Conservation (phyloP, 64 coral and sea anemone species). For the Montipora capricornis region DNA sequence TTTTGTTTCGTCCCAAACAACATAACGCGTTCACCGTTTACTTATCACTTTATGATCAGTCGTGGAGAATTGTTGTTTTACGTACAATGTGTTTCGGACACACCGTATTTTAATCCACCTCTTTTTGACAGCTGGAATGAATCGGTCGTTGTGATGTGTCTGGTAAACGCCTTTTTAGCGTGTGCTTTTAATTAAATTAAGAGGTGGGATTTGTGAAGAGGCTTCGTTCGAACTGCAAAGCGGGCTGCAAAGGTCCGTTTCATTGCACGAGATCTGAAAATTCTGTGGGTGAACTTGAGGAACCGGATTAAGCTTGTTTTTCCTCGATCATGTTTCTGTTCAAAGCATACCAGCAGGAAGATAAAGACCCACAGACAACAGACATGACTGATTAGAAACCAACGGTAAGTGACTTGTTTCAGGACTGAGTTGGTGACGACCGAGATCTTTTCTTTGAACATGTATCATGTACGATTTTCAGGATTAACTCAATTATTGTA, state of each 20-base stretch:
- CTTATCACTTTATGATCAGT: neutral
- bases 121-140: slow-evolving; percentile 44
- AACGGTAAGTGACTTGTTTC: neutral
- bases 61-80: slow-evolving; percentile 21
- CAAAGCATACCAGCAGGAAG: neutral
- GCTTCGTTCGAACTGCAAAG: no score
- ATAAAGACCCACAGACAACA: neutral
- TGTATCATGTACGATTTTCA: no score
- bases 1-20: slow-evolving; percentile 9
- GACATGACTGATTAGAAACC: neutral
- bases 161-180: neutral
- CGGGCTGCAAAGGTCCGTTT: no score
- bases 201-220: neutral
- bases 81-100: neutral
- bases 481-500: no score
- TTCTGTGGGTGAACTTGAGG: neutral
- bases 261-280: neutral
- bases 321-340: neutral
- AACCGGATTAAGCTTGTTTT: neutral
- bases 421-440: neutral
- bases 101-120: neutral
- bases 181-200: neutral
- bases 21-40: neutral
- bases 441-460: no score
- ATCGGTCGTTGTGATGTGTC: slow-evolving; percentile 19